Conservation (phyloP, 2,113 vertebrate genomes). For the Anthoscopus minutus region DNA sequence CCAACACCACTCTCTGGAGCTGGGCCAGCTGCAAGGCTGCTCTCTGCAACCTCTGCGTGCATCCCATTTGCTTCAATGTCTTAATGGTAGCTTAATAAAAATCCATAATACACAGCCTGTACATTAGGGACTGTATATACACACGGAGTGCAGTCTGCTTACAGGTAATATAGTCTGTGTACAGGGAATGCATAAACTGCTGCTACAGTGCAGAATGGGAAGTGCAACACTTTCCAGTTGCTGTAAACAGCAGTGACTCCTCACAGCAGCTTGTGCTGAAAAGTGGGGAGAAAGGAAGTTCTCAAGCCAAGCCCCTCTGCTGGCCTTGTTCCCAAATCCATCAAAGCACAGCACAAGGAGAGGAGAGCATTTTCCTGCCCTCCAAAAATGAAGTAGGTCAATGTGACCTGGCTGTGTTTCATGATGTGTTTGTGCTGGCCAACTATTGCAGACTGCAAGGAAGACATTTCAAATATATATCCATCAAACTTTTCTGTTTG, state of each 20-base stretch:
- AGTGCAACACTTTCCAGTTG: background rate
- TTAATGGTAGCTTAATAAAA: background rate
- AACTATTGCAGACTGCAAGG: background rate
- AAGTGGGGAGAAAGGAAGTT: background rate
- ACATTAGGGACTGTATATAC: background rate
- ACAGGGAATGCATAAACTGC: background rate
- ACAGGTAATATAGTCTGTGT: fast-evolving
- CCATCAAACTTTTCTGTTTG: background rate
- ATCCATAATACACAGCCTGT: background rate
- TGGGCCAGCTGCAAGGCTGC: background rate
- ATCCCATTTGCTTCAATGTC: background rate
- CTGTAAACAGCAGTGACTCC: background rate
- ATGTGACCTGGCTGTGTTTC: background rate
- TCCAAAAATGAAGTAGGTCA: background rate
- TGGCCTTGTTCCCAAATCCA: background rate
- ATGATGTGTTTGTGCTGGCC: background rate
- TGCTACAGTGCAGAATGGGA: background rate
- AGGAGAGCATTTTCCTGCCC: background rate
- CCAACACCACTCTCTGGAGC: background rate
- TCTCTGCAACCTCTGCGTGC: background rate
- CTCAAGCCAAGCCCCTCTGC: background rate
- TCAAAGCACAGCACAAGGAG: background rate
- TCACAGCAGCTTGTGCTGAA: background rate
- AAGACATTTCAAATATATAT: background rate
- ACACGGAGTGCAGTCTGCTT: background rate